Evolutionary conservation across 2,888 invertebrate genomes (phyloP), one percentile per base, ranked within the genome.

Genomic region (Hofmannophila pseudospretella): DNA sequence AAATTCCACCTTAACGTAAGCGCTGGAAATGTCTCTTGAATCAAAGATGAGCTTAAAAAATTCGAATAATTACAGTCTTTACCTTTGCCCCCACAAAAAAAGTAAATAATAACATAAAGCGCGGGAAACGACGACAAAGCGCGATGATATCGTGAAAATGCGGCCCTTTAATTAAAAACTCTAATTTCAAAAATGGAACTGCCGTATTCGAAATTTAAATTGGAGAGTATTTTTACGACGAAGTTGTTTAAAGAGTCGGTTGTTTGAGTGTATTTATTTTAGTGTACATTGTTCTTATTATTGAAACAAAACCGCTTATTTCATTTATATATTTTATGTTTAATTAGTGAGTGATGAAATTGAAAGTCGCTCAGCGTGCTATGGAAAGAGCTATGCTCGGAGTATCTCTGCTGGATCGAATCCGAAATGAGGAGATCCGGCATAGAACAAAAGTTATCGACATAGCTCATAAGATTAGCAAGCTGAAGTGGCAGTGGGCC

Each of bases 101-200:
- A 44, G 42, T 45, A 53, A 50, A 57, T 47, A 49, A 45, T 47
- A 44, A 46, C 16, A 35, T 25, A 32, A 33, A 31, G 26, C 38
- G 33, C 45, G 44, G 41, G 42, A 41, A 52, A 37, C 49, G 41
- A 41, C 48, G 49, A 63, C 60, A 63, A 60, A 59, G 60, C 45
- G 42, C 45, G 51, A 51, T 51, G 48, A 45, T 57, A 55, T 58
- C 57, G 49, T 46, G 51, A 46, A 49, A 53, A 47, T 47, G 50
- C 47, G 50, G 39, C 40, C 49, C 57, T 57, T 46, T 61, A 61
- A 61, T 64, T 61, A 64, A 59, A 56, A 58, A 56, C 56, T 62
- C 60, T 60, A 60, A 65, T 64, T 65, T 61, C 56, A 51, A 55
- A 56, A 54, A 39, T 39, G 39, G 42, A 42, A 42, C 42, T 40